Evolutionary conservation across 2,888 invertebrate genomes (phyloP), one percentile per base, ranked within the genome.

Genomic region (Sminthurides aquaticus): DNA sequence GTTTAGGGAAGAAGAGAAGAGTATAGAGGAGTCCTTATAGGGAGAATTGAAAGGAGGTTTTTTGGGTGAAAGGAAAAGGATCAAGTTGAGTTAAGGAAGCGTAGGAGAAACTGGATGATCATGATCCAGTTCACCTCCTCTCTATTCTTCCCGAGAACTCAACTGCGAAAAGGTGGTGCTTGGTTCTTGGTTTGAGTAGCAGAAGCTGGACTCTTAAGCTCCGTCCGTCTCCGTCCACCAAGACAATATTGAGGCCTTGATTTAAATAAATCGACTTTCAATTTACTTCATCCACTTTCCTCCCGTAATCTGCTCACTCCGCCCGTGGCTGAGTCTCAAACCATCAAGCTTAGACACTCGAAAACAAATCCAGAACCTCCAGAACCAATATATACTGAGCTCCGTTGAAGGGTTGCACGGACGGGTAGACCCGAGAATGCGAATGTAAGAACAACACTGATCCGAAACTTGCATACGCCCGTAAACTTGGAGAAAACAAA

Each of bases 41-140:
- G 43, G 43, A 34, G 43, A n/a, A n/a, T 34, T 34, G 43, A 34
- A 34, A 34, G 15, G n/a, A 52, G 52, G 15, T 8, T 43, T 52
- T 52, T 52, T 52, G 52, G 52, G 52, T 52, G n/a, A 22, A 52
- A 52, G 52, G 52, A n/a, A 22, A n/a, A 22, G 24, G n/a, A 22
- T 5, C 8, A n/a, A 20, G 20, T 5, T 5, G n/a, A n/a, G 5
- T 52, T 52, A 11, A n/a, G n/a, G 24, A 15, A 11, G 5, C 11
- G 27, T 11, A 25, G 24, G 25, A 22, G 26, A 27, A 63, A 57
- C 63, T 58, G 49, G 64, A 64, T 59, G 59, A 64, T 64, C 64
- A 64, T 64, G 64, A 64, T 64, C 59, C 64, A 64, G 64, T 64
- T 52, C 49, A 64, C 55, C 59, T 59, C 58, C 59, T 59, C 56